Percentiles rank a stretch among this genome's conserved stretches.
Evolutionary conservation across 2,888 invertebrate species (phyloP).

Genomic region (Ctenicera cuprea): DNA sequence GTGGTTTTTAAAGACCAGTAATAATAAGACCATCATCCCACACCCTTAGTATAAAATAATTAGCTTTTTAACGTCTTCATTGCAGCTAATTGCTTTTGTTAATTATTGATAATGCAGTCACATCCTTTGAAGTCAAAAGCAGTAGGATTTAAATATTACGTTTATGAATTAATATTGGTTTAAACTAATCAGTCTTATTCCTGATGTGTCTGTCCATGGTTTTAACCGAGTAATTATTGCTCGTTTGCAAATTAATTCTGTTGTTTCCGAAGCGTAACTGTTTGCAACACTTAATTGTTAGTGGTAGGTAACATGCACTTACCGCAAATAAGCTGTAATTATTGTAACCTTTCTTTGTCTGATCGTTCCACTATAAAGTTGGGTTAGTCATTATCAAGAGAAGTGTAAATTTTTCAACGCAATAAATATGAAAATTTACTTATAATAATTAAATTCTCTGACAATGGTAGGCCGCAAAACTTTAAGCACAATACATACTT

Average conservation of each 20-base stretch:
- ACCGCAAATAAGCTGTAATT: conserved; percentile 25
- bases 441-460: too few species aligned
- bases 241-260: conserved; percentile 30
- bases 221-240: conserved; percentile 28
- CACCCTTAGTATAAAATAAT: conserved; percentile 29
- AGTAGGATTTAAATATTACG: conserved; percentile 33
- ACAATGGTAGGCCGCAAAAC: too few species aligned
- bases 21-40: conserved; percentile 22
- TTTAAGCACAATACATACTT: too few species aligned
- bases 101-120: conserved; percentile 35
- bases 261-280: conserved; percentile 29
- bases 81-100: conserved; percentile 34
- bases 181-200: conserved; percentile 30
- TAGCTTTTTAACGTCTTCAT: conserved; percentile 33
- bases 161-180: conserved; percentile 30
- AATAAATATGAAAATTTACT: neutral
- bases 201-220: conserved; percentile 21
- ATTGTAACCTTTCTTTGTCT: conserved; percentile 14
- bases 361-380: neutral
- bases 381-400: neutral
- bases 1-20: conserved; percentile 17
- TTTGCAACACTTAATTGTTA: conserved; percentile 36
- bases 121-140: conserved; percentile 15
- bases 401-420: neutral
- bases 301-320: conserved; percentile 30